phyloP scores from a whole-genome alignment of 2,113 vertebrate genomes.

The Sylvietta virens region DNA sequence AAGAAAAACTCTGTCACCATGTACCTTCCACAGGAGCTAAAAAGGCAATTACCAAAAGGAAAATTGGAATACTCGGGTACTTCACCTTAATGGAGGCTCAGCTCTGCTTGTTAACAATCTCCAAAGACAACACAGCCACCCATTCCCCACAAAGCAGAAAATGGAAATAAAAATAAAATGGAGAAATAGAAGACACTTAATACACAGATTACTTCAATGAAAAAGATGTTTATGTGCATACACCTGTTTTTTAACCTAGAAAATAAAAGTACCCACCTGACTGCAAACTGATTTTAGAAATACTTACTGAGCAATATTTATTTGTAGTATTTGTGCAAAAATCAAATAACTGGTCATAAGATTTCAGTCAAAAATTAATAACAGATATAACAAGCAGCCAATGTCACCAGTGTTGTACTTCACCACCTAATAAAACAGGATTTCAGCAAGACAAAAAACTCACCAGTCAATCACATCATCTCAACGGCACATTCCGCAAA shows the following conservation, averaged over 20 bases:
- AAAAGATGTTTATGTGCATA: background rate
- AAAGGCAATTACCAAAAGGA: background rate
- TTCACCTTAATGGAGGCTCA: background rate
- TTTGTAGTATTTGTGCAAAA: background rate
- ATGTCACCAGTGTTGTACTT: background rate
- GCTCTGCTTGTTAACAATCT: background rate
- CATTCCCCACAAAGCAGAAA: background rate
- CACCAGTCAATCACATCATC: background rate
- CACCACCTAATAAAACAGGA: background rate
- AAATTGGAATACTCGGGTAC: background rate
- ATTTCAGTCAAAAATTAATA: background rate
- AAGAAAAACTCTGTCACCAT: constrained; percentile 53
- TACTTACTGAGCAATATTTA: background rate
- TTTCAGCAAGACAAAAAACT: background rate
- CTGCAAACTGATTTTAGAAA: background rate
- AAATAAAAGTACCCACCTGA: background rate
- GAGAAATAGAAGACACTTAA: background rate
- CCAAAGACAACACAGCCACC: background rate
- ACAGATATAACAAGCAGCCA: background rate
- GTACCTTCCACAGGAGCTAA: constrained; percentile 14
- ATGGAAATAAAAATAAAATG: background rate
- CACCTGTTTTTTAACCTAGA: background rate
- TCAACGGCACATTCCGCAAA: background rate
- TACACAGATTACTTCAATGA: background rate
- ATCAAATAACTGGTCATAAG: background rate